Evolutionary conservation across 2,888 invertebrate genomes (phyloP), one percentile per base, ranked within the genome.

Genomic region (Pomacea canaliculata): DNA sequence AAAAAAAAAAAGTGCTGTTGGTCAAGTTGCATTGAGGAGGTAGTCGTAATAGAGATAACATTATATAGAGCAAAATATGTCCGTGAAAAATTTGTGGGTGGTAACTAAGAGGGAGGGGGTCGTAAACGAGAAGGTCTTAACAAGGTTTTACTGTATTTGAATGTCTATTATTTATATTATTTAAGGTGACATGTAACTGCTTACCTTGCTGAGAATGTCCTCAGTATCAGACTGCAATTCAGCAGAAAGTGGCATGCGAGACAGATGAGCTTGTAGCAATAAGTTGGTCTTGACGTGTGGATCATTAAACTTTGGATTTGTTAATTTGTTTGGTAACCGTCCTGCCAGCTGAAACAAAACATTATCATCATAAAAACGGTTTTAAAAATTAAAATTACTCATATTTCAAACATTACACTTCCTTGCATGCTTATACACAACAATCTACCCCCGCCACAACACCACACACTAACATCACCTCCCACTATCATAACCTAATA

Each of bases 161-260:
- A 56, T 56, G 10, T 56, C 10, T 56, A 56, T 56, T 56, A 51
- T 51, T 51, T 51, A 13, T 13, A 51, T 51, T 13, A 56, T 56
- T 56, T 56, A 13, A 56, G 51, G 16, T 16, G 16, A 56, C 10
- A 56, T 10, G 10, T 16, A 56, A 56, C 16, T 2, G 13, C 37
- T 56, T 79, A 88, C 90, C 87, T 90, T 96, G 82, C 95, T 94
- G 10, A 99, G 93, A 2, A 99, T 96, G 4, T 94, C 91, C 86
- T 98, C 97, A 0, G 98, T 98, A 89, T 99, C 99, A 1, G 97
- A 96, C 89, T 98, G 98, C 75, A 99, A 92, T 90, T 99, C 99
- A 0, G 99, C 97, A 0, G 98, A 96, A 65, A 99, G 92, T 89
- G 98, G 97, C 89, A 97, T 94, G 16, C 99, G 93, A 0, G 97